Conservation (phyloP, 2,113 vertebrate genomes). For the Onychostoma macrolepis region DNA sequence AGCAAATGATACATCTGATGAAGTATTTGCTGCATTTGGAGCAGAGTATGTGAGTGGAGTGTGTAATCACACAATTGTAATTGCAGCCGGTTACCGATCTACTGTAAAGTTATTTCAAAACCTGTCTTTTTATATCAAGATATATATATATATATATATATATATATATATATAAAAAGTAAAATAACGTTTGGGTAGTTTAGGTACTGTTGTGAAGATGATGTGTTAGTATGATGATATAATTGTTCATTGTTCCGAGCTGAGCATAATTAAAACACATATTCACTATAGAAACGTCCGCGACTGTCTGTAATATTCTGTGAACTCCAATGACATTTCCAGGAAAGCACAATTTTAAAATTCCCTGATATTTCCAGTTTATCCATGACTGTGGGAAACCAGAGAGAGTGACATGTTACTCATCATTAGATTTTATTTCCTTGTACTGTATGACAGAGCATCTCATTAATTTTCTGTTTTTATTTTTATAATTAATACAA, state of each 20-base stretch:
- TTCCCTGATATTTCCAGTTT: neutral
- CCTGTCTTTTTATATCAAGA: neutral
- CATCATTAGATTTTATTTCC: neutral
- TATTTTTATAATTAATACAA: neutral
- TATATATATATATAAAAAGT: neutral
- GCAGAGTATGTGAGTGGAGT: neutral
- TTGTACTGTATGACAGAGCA: neutral
- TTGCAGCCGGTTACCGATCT: neutral
- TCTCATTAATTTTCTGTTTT: neutral
- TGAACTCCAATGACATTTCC: neutral
- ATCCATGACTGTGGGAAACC: neutral
- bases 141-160: too few relatives aligned
- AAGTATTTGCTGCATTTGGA: neutral
- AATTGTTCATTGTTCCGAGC: neutral
- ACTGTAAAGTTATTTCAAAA: neutral
- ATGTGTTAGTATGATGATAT: neutral
- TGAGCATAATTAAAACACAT: neutral
- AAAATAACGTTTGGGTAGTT: neutral
- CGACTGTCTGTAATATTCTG: neutral
- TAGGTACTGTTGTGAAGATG: neutral
- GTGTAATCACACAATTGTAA: neutral
- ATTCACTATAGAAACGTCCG: neutral
- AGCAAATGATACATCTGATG: conserved; percentile 1
- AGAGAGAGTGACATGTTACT: neutral
- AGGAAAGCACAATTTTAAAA: neutral